phyloP scores from a whole-genome alignment of 2,113 vertebrate species.

The Nesogale talazaci region DNA sequence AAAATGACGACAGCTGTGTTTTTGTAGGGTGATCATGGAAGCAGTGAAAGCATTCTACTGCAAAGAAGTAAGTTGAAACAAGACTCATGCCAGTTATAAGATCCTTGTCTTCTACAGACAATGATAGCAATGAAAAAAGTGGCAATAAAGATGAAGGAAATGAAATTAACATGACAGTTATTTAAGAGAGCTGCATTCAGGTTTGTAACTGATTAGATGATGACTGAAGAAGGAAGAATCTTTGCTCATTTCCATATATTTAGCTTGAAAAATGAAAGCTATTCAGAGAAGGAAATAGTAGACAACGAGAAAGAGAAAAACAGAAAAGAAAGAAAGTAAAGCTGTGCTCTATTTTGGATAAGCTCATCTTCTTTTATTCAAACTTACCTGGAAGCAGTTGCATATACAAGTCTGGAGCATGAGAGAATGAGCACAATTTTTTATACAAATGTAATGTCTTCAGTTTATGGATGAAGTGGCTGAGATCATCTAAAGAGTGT shows the following conservation, averaged over 20 bases:
- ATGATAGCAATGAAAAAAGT: background rate
- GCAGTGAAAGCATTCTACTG: background rate
- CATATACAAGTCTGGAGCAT: background rate
- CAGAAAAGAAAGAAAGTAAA: constrained; percentile 18
- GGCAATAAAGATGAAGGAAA: background rate
- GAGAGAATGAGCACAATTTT: background rate
- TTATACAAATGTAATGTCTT: constrained; percentile 4
- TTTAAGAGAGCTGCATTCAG: background rate
- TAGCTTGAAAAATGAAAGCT: background rate
- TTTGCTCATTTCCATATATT: background rate
- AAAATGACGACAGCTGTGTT: background rate
- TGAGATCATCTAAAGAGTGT: background rate
- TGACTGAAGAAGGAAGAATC: background rate
- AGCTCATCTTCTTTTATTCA: background rate
- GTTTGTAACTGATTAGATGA: background rate
- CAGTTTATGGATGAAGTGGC: background rate
- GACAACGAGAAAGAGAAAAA: background rate
- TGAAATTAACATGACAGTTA: background rate
- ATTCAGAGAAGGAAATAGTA: background rate
- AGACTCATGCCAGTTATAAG: background rate
- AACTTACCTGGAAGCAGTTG: constrained; percentile 2
- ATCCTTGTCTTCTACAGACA: background rate
- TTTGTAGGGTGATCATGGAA: background rate
- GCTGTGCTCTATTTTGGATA: background rate
- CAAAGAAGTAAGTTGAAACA: background rate